These are phyloP conservation scores for Danio tinwini DNA, from an alignment of 2,797 vertebrate genomes.

Conservation along the genomic window DNA sequence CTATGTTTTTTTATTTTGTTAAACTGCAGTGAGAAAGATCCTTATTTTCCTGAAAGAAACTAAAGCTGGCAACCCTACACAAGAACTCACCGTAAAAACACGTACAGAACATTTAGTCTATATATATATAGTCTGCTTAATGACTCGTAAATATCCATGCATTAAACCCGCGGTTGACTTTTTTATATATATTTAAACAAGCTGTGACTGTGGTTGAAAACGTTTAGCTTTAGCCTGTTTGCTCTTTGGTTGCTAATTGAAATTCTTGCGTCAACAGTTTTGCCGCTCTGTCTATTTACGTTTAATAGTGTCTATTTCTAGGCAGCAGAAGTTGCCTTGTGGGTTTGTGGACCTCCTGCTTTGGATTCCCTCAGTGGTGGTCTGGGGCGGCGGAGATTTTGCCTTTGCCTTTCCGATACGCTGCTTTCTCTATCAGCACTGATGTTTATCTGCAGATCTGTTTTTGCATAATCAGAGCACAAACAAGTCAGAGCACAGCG, in stretches of 20 bases:
- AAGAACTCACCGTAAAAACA: constrained; percentile 18
- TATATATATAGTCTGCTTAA: constrained; percentile 36
- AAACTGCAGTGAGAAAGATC: too few species aligned
- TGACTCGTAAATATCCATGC: constrained; percentile 23
- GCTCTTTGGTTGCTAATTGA: constrained; percentile 24
- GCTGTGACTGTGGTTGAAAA: constrained; percentile 32
- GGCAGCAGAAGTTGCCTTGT: constrained; percentile 15
- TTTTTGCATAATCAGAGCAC: constrained; percentile 57
- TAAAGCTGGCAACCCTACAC: background rate
- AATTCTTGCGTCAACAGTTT: constrained; percentile 27
- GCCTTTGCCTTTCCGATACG: constrained; percentile 52
- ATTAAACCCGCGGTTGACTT: constrained; percentile 7
- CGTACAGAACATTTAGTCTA: constrained; percentile 10
- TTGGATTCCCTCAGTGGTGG: constrained; percentile 28
- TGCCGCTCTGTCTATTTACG: constrained; percentile 26
- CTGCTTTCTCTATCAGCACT: constrained; percentile 57
- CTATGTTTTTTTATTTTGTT: too few species aligned
- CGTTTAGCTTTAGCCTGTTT: constrained; percentile 32
- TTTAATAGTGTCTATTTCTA: constrained; percentile 45
- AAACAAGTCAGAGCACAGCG: constrained; percentile 66
- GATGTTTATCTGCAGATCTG: constrained; percentile 68
- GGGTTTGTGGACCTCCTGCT: constrained; percentile 43
- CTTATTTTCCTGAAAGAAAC: background rate
- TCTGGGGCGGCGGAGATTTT: constrained; percentile 30
- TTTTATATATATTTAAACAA: constrained; percentile 2